A percentile compares a stretch with the other conserved stretches of the same genome.
Conservation (phyloP, 2,797 vertebrate genomes). For the Austrolebias charrua region DNA sequence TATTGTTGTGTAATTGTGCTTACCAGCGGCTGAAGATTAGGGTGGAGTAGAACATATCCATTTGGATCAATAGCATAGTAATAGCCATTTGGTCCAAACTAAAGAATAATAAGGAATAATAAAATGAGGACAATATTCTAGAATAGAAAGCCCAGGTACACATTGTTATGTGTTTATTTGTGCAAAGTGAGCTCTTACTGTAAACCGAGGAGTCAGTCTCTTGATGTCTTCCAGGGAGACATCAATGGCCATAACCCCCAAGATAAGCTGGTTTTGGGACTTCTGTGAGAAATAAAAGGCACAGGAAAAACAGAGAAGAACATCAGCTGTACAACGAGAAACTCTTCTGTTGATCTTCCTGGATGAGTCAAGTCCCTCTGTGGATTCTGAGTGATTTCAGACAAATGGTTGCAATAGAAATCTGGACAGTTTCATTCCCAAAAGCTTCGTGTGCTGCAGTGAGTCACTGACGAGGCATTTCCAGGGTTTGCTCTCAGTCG, state of each 20-base stretch:
- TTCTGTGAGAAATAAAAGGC: conserved; percentile 47
- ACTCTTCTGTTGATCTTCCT: conserved; percentile 49
- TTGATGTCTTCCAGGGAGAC: conserved; percentile 97
- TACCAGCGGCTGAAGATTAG: conserved; percentile 96
- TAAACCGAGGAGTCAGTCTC: conserved; percentile 92
- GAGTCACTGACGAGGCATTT: conserved; percentile 73
- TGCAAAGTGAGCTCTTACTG: conserved; percentile 77
- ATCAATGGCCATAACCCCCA: conserved; percentile 97
- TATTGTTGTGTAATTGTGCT: conserved; percentile 11
- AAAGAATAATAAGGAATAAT: conserved; percentile 11
- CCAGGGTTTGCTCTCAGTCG: conserved; percentile 48
- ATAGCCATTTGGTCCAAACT: conserved; percentile 98
- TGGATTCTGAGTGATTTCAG: conserved; percentile 54
- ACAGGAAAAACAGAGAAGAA: conserved; percentile 2
- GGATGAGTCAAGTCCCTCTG: conserved; percentile 62
- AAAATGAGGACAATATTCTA: background rate
- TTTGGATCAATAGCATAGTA: conserved; percentile 98
- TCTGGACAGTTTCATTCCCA: conserved; percentile 64
- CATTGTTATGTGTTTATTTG: conserved; percentile 7
- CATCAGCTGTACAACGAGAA: conserved; percentile 25
- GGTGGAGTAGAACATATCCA: conserved; percentile 95
- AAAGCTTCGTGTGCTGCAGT: conserved; percentile 57
- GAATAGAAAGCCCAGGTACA: background rate
- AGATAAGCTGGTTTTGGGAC: conserved; percentile 89
- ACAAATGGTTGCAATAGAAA: conserved; percentile 59